These are phyloP conservation scores for Octodon degus DNA, from an alignment of 2,113 vertebrate genomes.

Conservation along the genomic window DNA sequence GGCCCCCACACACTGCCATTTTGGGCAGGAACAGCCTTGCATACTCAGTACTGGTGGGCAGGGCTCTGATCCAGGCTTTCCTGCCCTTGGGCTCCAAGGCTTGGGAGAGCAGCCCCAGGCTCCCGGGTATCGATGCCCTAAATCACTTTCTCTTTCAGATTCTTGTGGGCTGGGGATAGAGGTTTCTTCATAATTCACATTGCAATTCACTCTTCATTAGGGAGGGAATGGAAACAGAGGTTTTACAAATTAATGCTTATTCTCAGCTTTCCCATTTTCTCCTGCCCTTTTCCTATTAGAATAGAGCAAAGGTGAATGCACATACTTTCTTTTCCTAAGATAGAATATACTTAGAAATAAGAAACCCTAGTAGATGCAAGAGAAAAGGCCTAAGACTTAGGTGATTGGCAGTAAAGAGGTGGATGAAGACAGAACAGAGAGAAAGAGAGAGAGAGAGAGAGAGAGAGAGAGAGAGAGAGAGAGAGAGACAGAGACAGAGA, in stretches of 20 bases:
- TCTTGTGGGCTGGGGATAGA: background rate
- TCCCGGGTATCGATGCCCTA: too few relatives aligned
- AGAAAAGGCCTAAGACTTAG: background rate
- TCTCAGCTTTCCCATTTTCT: background rate
- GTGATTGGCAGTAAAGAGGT: background rate
- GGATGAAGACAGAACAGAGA: background rate
- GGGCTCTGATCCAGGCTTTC: too few relatives aligned
- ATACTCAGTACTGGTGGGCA: too few relatives aligned
- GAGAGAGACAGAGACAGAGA: background rate
- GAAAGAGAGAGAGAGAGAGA: fast-evolving
- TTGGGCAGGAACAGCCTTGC: too few relatives aligned
- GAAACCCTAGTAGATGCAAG: background rate
- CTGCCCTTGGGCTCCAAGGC: too few relatives aligned
- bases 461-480: background rate
- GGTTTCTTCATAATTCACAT: background rate
- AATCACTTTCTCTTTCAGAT: slow-evolving; percentile 29
- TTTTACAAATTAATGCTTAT: background rate
- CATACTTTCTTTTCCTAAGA: background rate
- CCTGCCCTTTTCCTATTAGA: background rate
- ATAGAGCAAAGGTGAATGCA: background rate
- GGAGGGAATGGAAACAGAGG: background rate
- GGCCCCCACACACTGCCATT: too few relatives aligned
- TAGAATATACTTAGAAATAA: background rate
- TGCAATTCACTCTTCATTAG: background rate
- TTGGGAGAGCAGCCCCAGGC: too few relatives aligned